phyloP scores from a whole-genome alignment of 2,113 vertebrate genomes.

The Noctilio leporinus region DNA sequence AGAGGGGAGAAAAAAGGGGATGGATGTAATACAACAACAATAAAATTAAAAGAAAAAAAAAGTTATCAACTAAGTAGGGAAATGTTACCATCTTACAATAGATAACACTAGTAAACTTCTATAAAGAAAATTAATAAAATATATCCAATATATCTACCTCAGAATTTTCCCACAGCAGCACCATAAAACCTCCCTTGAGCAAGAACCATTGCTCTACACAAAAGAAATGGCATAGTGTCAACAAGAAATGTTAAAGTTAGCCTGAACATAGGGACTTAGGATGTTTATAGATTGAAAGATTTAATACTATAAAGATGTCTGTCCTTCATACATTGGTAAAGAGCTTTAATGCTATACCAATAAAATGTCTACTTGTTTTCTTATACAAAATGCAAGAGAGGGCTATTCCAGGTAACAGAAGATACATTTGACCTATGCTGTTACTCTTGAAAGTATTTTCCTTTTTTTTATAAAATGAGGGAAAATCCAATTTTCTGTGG shows the following conservation, averaged over 20 bases:
- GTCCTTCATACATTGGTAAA: not conserved
- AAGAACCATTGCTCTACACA: not conserved
- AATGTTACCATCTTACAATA: not conserved
- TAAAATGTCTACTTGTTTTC: not conserved
- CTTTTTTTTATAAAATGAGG: not conserved
- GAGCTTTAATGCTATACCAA: not conserved
- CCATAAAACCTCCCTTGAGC: not conserved
- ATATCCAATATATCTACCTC: not conserved
- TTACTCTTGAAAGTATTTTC: not conserved
- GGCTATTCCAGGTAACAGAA: not conserved
- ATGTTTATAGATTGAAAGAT: not conserved
- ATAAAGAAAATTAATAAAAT: not conserved
- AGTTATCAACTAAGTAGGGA: not conserved
- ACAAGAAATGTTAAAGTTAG: not conserved
- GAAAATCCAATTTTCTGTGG: not conserved
- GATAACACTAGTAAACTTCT: not conserved
- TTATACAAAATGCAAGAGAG: not conserved
- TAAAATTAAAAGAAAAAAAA: too few species aligned
- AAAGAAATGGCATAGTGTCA: not conserved
- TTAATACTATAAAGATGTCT: not conserved
- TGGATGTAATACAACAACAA: too few species aligned
- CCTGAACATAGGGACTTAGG: not conserved
- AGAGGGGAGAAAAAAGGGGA: too few species aligned
- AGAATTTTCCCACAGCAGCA: not conserved
- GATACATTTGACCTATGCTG: not conserved